Evolutionary conservation across 2,797 vertebrate genomes (phyloP).

Genomic region (Ctenochaetus hawaiiensis): DNA sequence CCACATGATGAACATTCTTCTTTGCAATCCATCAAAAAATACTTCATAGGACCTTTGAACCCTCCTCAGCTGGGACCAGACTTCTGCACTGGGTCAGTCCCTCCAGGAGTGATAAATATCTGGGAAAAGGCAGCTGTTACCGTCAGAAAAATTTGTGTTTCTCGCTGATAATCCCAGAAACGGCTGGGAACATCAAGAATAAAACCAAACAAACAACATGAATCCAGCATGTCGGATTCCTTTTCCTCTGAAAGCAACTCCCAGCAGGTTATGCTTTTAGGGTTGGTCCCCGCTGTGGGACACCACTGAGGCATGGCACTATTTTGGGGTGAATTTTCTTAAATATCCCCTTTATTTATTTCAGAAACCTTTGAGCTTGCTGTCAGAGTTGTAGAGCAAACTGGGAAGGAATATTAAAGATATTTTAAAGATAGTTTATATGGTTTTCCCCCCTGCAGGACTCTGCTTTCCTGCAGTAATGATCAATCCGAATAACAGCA

Average conservation of each 20-base stretch:
- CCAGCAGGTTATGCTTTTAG: slow-evolving; percentile 24
- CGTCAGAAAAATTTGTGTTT: neutral
- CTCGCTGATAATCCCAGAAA: neutral
- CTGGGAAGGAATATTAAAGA: neutral
- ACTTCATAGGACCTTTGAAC: neutral
- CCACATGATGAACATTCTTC: slow-evolving; percentile 24
- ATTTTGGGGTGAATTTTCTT: neutral
- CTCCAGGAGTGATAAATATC: neutral
- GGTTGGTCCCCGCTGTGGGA: neutral
- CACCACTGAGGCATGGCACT: neutral
- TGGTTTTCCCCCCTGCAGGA: neutral
- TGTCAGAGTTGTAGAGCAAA: neutral
- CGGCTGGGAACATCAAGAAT: neutral
- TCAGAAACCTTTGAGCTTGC: neutral
- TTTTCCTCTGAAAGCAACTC: slow-evolving; percentile 5
- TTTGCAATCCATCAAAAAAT: neutral
- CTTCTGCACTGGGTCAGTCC: neutral
- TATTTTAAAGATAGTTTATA: neutral
- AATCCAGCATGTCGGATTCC: neutral
- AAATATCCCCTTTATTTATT: neutral
- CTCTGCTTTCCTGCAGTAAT: neutral
- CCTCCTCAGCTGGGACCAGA: neutral
- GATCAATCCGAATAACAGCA: neutral
- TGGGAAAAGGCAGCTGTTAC: neutral
- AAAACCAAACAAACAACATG: neutral